Percentiles rank a stretch among this genome's conserved stretches.
phyloP scores from a whole-genome alignment of 1,140 invertebrate species.

The Caerostris extrusa region DNA sequence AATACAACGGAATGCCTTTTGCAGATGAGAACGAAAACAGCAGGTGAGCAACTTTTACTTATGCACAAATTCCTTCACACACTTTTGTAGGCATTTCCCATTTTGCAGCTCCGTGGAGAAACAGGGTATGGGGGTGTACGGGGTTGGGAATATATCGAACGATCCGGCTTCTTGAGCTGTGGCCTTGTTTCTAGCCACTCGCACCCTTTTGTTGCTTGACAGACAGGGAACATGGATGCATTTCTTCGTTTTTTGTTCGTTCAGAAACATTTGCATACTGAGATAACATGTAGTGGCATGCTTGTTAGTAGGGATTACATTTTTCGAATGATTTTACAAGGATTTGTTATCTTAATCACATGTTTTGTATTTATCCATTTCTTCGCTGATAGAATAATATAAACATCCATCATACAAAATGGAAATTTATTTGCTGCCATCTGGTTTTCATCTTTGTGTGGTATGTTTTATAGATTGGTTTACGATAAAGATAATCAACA shows the following conservation, averaged over 20 bases:
- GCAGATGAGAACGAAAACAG: slow-evolving; percentile 44
- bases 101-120: neutral
- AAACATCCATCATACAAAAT: too few species aligned
- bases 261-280: neutral
- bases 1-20: neutral
- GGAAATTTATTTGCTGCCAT: too few species aligned
- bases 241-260: neutral
- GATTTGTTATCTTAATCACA: too few species aligned
- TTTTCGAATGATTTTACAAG: too few species aligned
- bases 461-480: too few species aligned
- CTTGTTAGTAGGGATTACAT: too few species aligned
- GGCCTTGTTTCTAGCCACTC: neutral
- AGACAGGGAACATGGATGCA: neutral
- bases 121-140: neutral
- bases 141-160: slow-evolving; percentile 6
- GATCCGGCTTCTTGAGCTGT: neutral
- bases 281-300: neutral
- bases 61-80: neutral
- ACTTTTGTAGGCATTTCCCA: neutral
- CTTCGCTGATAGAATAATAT: too few species aligned
- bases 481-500: too few species aligned
- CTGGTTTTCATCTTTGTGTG: too few species aligned
- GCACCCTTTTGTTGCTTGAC: neutral
- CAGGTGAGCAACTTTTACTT: neutral
- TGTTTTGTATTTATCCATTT: too few species aligned